phyloP scores from a whole-genome alignment of 2,888 invertebrate species.

The Ceramica pisi region DNA sequence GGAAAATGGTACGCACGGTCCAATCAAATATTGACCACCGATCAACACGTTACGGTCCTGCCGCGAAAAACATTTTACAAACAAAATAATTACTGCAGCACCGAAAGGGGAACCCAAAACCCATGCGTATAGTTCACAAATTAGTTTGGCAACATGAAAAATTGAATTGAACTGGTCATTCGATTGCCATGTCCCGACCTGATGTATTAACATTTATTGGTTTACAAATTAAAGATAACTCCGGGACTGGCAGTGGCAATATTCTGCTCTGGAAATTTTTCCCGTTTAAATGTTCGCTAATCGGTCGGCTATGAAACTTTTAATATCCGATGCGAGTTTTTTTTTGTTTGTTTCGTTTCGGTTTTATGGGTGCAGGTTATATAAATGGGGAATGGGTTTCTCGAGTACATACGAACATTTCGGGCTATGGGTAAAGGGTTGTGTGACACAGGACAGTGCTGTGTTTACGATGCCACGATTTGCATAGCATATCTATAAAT shows the following conservation, averaged over 20 bases:
- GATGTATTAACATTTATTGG: slow-evolving; percentile 90
- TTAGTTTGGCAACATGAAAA: slow-evolving; percentile 86
- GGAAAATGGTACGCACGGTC: slow-evolving; percentile 71
- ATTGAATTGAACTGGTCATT: slow-evolving; percentile 83
- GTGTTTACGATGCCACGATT: slow-evolving; percentile 1
- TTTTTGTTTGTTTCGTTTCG: slow-evolving; percentile 40
- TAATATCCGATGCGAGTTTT: slow-evolving; percentile 59
- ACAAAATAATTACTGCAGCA: slow-evolving; percentile 84
- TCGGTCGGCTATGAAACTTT: slow-evolving; percentile 67
- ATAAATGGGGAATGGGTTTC: slow-evolving; percentile 42
- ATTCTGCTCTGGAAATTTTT: slow-evolving; percentile 70
- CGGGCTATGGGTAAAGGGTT: no score
- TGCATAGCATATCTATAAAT: background rate
- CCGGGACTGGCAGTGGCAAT: slow-evolving; percentile 76
- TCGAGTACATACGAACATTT: background rate
- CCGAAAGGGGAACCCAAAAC: slow-evolving; percentile 78
- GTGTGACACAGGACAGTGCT: background rate
- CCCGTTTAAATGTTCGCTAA: slow-evolving; percentile 69
- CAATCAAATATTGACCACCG: slow-evolving; percentile 87
- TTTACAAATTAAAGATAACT: slow-evolving; percentile 89
- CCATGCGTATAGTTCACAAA: slow-evolving; percentile 85
- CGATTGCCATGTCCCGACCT: slow-evolving; percentile 75
- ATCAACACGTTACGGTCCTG: slow-evolving; percentile 85
- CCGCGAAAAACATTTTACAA: slow-evolving; percentile 86
- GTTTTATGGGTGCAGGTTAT: slow-evolving; percentile 41